Evolutionary conservation across 2,113 vertebrate genomes (phyloP), one percentile per base, ranked within the genome.

Genomic region (Zosterops pallidus): DNA sequence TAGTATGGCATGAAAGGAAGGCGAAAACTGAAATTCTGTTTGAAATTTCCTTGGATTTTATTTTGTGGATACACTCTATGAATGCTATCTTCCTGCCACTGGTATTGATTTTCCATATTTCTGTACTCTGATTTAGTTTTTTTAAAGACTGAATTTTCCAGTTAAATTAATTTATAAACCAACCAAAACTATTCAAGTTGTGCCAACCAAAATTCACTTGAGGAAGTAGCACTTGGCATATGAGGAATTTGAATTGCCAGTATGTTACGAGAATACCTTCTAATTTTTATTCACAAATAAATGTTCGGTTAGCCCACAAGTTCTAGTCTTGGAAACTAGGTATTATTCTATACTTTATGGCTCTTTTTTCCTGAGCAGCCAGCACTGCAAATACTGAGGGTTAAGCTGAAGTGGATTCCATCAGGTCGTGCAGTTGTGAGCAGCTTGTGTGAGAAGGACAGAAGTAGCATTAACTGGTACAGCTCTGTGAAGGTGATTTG

Each of bases 31-130:
- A 65, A 49, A 65, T 69, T 76, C 50, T 94, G 0, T 88, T 90
- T 53, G 76, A 90, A 69, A 88, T 92, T 76, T 74, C 29, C 37
- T 74, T 94, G 67, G 20, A 62, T 92, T 90, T 92, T 86, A 50
- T 92, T 88, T 79, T 88, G 67, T 89, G 60, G 67, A n/a, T 94
- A 17, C 16, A 10, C 14, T 72, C 53, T 60, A 3, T 52, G 49
- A 92, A 72, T 79, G 41, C 44, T 82, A 0, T 82, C 65, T 71
- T 89, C 69, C 75, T 92, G 47, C 52, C 24, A 42, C 35, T 81
- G 64, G n/a, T 74, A 78, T 47, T 89, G 68, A 57, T 83, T 85
- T 85, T 82, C 53, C 6, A 0, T 71, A 65, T 86, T 78, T 89
- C 60, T 89, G 21, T 78, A 55, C 9, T 91, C 25, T 62, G 14